Conservation (phyloP, 2,888 invertebrate species). For the Drosophila buzzatii region DNA sequence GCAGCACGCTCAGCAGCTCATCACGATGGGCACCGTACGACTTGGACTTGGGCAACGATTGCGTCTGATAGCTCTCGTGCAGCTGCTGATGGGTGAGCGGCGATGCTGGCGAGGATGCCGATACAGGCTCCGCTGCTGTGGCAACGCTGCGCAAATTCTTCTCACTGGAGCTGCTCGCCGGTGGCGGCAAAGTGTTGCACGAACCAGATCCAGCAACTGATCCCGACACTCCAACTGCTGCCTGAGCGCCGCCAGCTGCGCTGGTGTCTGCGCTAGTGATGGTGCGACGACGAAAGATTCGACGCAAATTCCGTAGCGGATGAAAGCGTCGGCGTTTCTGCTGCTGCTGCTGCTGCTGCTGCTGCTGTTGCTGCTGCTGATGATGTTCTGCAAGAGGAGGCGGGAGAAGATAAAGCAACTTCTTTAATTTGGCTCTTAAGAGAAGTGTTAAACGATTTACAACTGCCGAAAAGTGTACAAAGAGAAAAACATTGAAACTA, state of each 20-base stretch:
- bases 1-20: constrained; percentile 70
- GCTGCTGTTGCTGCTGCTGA: constrained; percentile 82
- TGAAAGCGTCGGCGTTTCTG: constrained; percentile 85
- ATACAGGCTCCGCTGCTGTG: constrained; percentile 38
- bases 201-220: constrained; percentile 55
- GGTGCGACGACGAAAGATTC: constrained; percentile 85
- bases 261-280: constrained; percentile 79
- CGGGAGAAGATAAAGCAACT: constrained; percentile 7
- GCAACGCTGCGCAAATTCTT: constrained; percentile 80
- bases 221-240: constrained; percentile 31
- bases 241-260: constrained; percentile 37
- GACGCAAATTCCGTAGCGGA: constrained; percentile 84
- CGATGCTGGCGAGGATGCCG: constrained; percentile 80
- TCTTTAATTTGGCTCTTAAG: constrained; percentile 32
- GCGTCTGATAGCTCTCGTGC: constrained; percentile 76
- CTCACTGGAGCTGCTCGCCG: constrained; percentile 75
- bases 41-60: constrained; percentile 82
- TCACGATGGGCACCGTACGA: constrained; percentile 75
- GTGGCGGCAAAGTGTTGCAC: constrained; percentile 65
- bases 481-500: neutral
- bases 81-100: constrained; percentile 80
- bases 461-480: constrained; percentile 6
- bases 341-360: constrained; percentile 73
- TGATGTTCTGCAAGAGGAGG: constrained; percentile 68
- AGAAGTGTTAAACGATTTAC: constrained; percentile 1